Evolutionary conservation across 2,797 vertebrate species (phyloP).

Genomic region (Sebastes hubbsi): DNA sequence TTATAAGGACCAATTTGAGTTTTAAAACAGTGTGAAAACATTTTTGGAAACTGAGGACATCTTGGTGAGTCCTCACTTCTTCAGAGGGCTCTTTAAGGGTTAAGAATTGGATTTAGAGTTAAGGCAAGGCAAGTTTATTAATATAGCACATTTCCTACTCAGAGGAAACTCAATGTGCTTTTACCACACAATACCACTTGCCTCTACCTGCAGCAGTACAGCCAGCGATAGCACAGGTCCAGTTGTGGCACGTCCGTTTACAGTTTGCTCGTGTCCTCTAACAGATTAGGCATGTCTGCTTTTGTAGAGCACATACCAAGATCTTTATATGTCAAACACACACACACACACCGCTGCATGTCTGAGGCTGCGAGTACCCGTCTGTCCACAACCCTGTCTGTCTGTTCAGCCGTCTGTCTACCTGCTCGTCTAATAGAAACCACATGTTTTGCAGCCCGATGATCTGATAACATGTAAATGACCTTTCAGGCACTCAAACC

Average conservation of each 20-base stretch:
- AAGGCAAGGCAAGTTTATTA: not conserved
- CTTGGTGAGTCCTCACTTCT: not conserved
- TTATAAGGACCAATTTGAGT: not conserved
- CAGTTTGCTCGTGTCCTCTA: not conserved
- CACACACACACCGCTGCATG: not conserved
- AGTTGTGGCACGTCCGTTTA: slow-evolving; percentile 20
- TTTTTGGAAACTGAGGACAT: not conserved
- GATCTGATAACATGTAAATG: slow-evolving; percentile 21
- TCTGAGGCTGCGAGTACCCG: not conserved
- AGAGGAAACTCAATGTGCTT: not conserved
- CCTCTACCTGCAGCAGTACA: not conserved
- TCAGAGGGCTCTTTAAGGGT: not conserved
- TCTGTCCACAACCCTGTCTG: not conserved
- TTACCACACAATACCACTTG: not conserved
- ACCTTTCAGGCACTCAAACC: not conserved
- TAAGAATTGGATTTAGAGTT: not conserved
- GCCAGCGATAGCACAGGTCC: not conserved
- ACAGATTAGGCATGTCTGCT: slow-evolving; percentile 24
- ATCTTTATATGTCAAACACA: not conserved
- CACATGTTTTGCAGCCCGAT: not conserved
- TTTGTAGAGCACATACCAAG: slow-evolving; percentile 30
- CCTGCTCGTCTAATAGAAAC: not conserved
- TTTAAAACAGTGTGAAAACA: not conserved
- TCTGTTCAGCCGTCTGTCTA: not conserved
- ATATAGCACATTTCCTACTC: not conserved